Base-by-base conservation (phyloP, 2,113 vertebrate species). In the Takifugu bimaculatus region DNA sequence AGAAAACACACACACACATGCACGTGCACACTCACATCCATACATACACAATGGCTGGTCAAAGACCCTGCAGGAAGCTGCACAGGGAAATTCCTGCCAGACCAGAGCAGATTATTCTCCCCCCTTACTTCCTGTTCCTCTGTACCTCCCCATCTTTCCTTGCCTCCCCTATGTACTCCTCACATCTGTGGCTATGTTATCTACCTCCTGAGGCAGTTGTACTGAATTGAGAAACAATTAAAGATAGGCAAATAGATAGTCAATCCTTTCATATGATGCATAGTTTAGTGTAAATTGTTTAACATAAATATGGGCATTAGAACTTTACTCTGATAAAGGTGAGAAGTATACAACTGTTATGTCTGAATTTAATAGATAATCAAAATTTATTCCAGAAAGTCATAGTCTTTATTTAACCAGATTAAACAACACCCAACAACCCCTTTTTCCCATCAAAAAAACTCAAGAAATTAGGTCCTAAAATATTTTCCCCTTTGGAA, bases 11-110 rank as follows among this genome's bases (percentile, higher is more conserved):
- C 60, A 55, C 51, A 50, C 54, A 48, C 57, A 50, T 27, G 35
- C 55, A 56, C 60, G 48, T 35, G 51, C 54, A 26, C 58, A 52
- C 39, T 47, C 11, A 42, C 54, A 63, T 32, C 26, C 28, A 75
- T 15, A 73, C 63, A 67, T 32, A 71, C 73, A 81, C 78, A 85
- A 82, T 76, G 60, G 72, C 61, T 81, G 72, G 75, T 85, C 84
- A 75, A 68, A 85, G 82, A 83, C 86, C 82, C 78, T 69, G 78
- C 79, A 80, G 88, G 87, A 88, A 88, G 71, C 75, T 42, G 77
- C 87, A 81, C 69, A 53, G 78, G 85, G 86, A 82, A 87, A 86
- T 89, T 88, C 85, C 85, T 85, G 82, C 76, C 77, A 78, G 65
- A 57, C 76, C 57, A 72, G 75, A 80, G 74, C 26, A 58, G 86